A percentile compares a stretch with the other conserved stretches of the same genome.
Conservation (phyloP, 2,888 invertebrate genomes). For the Agonopterix arenella region DNA sequence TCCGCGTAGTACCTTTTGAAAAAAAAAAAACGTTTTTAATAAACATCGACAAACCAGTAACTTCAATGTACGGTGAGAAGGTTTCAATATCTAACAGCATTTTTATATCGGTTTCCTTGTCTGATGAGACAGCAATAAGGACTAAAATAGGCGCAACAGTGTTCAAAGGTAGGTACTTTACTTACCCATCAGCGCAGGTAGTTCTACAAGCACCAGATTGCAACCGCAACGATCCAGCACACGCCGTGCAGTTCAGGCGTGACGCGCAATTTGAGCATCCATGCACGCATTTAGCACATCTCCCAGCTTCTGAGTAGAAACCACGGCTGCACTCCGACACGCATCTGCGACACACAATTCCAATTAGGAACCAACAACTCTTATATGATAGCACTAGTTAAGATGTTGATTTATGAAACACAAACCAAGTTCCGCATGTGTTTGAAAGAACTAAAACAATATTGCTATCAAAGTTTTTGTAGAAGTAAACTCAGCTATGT, state of each 20-base stretch:
- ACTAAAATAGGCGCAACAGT: too few relatives aligned
- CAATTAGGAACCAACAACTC: not conserved
- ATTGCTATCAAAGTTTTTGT: not conserved
- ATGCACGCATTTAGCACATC: conserved; percentile 87
- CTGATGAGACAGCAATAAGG: too few relatives aligned
- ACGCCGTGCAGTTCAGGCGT: conserved; percentile 87
- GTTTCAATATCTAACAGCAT: too few relatives aligned
- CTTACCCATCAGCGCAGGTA: conserved; percentile 81
- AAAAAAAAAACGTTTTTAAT: not conserved
- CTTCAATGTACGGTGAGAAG: too few relatives aligned
- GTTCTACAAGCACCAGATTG: conserved; percentile 91
- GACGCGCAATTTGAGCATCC: conserved; percentile 88
- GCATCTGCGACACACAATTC: conserved; percentile 65
- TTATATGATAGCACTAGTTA: not conserved
- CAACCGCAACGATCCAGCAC: conserved; percentile 84
- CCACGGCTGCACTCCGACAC: conserved; percentile 86
- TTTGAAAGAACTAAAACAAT: not conserved
- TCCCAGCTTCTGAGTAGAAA: conserved; percentile 83
- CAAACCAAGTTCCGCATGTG: too few relatives aligned
- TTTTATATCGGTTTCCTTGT: too few relatives aligned
- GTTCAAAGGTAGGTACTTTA: not conserved
- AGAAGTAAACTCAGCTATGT: not conserved
- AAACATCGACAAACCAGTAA: too few relatives aligned
- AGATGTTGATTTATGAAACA: not conserved
- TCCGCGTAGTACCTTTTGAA: conserved; percentile 88